Evolutionary conservation across 2,113 vertebrate genomes (phyloP).

Genomic region (Solea senegalensis): DNA sequence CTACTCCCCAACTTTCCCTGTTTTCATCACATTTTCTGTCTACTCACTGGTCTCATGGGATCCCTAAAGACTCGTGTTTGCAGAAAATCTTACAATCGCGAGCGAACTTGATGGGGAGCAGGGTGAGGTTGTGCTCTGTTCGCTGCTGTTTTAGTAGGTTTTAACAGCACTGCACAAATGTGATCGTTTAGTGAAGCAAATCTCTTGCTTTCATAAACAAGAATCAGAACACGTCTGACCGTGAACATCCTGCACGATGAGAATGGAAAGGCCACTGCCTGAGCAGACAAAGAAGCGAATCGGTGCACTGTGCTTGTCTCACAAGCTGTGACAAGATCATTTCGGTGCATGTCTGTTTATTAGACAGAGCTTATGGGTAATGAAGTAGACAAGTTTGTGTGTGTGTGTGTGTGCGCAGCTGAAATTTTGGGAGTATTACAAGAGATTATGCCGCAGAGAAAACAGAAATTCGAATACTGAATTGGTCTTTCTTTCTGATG

Average conservation of each 20-base stretch:
- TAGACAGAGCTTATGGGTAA: neutral
- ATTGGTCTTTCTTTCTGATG: conserved; percentile 18
- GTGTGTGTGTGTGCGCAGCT: conserved; percentile 3
- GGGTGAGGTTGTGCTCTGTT: neutral
- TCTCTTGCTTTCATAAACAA: conserved; percentile 18
- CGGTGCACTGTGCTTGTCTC: neutral
- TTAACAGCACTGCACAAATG: neutral
- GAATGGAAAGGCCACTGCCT: neutral
- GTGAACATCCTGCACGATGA: neutral
- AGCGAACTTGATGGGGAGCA: neutral
- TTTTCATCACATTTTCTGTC: conserved; percentile 12
- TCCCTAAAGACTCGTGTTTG: conserved; percentile 10
- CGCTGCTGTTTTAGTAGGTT: conserved; percentile 13
- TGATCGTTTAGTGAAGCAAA: conserved; percentile 12
- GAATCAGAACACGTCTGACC: neutral
- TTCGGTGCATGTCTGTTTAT: conserved; percentile 34
- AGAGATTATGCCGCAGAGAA: conserved; percentile 33
- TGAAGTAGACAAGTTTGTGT: neutral
- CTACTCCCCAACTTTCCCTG: conserved; percentile 14
- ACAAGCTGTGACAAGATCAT: conserved; percentile 21
- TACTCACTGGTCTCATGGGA: neutral
- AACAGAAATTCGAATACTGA: conserved; percentile 33
- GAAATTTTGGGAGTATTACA: neutral
- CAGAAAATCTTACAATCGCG: conserved; percentile 5
- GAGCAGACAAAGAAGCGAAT: neutral